A percentile compares a stretch with the other conserved stretches of the same genome.
Evolutionary conservation across 2,888 invertebrate species (phyloP).

Genomic region (Erynnis tages): DNA sequence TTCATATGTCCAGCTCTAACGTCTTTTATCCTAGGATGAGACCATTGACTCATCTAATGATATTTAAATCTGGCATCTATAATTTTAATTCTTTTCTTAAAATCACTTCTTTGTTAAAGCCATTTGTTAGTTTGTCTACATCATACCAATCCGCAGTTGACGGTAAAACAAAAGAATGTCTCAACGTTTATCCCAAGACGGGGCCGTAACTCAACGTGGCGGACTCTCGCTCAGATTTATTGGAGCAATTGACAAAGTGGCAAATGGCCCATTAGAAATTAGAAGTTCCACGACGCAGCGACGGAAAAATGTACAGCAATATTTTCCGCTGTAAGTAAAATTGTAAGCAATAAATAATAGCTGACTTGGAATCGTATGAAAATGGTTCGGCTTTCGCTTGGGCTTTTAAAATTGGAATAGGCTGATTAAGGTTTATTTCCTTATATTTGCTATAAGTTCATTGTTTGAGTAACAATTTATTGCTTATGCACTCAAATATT

Average conservation of each 20-base stretch:
- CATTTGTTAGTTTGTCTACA: background rate
- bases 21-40: too few relatives aligned
- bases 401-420: conserved; percentile 13
- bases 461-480: too few relatives aligned
- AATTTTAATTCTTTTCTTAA: too few relatives aligned
- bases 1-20: too few relatives aligned
- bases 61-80: too few relatives aligned
- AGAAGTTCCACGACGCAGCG: conserved; percentile 62
- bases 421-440: background rate
- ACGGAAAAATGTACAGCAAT: conserved; percentile 74
- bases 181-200: conserved; percentile 66
- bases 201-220: conserved; percentile 65
- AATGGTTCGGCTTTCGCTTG: background rate
- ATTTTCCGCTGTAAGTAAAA: conserved; percentile 73
- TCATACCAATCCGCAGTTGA: background rate
- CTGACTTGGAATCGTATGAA: conserved; percentile 28
- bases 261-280: conserved; percentile 82
- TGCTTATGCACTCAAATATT: too few relatives aligned
- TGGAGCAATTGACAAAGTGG: conserved; percentile 82
- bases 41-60: too few relatives aligned
- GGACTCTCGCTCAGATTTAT: conserved; percentile 70
- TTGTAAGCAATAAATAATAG: conserved; percentile 74
- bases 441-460: too few relatives aligned
- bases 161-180: conserved; percentile 68
- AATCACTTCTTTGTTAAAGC: background rate